Evolutionary conservation across 1,140 invertebrate species (phyloP).

Genomic region (Zaprionus gabonicus): DNA sequence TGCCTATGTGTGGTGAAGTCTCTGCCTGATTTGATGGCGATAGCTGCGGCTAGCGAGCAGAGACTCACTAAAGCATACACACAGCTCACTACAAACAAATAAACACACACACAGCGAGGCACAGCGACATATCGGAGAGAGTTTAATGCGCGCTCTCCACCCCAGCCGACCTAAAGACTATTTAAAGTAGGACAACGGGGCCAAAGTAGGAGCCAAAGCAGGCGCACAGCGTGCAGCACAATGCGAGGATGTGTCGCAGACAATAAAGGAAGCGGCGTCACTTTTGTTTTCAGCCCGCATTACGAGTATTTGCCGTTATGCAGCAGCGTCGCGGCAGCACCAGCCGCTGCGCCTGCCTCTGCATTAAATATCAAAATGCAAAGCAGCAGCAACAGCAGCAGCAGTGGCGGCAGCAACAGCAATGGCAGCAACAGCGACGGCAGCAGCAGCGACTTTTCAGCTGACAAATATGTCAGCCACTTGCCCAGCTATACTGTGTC

Average conservation of each 20-base stretch:
- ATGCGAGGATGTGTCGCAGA: constrained; percentile 71
- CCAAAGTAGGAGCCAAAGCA: constrained; percentile 34
- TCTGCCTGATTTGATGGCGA: constrained; percentile 71
- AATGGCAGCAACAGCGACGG: background rate
- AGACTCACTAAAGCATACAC: constrained; percentile 56
- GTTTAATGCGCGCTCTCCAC: constrained; percentile 67
- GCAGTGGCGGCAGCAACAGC: constrained; percentile 15
- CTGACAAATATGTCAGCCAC: constrained; percentile 31
- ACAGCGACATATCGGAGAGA: constrained; percentile 46
- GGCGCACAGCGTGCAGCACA: constrained; percentile 44
- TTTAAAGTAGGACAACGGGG: constrained; percentile 73
- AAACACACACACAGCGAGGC: constrained; percentile 57
- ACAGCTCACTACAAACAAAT: constrained; percentile 67
- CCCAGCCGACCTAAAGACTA: constrained; percentile 70
- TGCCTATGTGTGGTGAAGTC: constrained; percentile 20
- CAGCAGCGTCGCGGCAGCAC: constrained; percentile 19
- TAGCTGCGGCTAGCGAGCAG: constrained; percentile 61
- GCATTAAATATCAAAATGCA: constrained; percentile 53
- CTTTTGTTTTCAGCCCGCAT: constrained; percentile 78
- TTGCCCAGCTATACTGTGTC: constrained; percentile 22
- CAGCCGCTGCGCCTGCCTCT: background rate
- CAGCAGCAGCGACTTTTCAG: constrained; percentile 7
- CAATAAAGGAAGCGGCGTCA: constrained; percentile 76
- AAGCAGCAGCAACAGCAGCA: constrained; percentile 31
- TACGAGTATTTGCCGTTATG: constrained; percentile 67